Percentiles rank a stretch among this genome's conserved stretches.
phyloP scores from a whole-genome alignment of 1,140 invertebrate species.

The Brachionus rotundiformis region DNA sequence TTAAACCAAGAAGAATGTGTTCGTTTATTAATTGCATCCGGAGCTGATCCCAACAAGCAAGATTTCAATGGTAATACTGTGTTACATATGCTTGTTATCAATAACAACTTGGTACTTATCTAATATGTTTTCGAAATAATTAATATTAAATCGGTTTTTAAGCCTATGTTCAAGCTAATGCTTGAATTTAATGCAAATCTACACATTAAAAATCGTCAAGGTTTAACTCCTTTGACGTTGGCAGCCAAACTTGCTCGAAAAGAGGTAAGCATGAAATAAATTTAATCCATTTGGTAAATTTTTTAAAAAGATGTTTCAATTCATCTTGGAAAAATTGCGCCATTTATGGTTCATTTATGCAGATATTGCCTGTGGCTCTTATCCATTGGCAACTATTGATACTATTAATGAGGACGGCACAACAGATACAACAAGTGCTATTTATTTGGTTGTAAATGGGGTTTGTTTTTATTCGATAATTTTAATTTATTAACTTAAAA shows the following conservation, averaged over 20 bases:
- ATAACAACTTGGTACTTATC: conserved; percentile 74
- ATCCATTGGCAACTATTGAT: conserved; percentile 89
- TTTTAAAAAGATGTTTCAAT: conserved; percentile 77
- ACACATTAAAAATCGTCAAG: conserved; percentile 79
- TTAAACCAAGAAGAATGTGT: conserved; percentile 95
- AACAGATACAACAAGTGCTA: conserved; percentile 86
- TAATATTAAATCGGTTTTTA: conserved; percentile 20
- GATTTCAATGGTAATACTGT: conserved; percentile 97
- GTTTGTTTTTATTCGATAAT: conserved; percentile 63
- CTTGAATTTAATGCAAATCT: conserved; percentile 86
- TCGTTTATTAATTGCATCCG: conserved; percentile 83
- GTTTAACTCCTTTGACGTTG: conserved; percentile 87
- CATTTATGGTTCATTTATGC: conserved; percentile 87
- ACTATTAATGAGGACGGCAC: conserved; percentile 83
- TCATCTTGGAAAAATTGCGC: conserved; percentile 87
- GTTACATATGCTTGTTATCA: conserved; percentile 93
- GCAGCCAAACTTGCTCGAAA: conserved; percentile 87
- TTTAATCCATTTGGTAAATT: neutral
- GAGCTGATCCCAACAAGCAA: conserved; percentile 87
- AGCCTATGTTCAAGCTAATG: conserved; percentile 90
- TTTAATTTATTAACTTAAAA: neutral
- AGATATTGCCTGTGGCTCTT: conserved; percentile 91
- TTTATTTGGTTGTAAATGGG: conserved; percentile 96
- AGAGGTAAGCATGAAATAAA: conserved; percentile 66
- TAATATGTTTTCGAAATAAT: neutral